Evolutionary conservation across 2,113 vertebrate genomes (phyloP).

Genomic region (Erythrocebus patas): DNA sequence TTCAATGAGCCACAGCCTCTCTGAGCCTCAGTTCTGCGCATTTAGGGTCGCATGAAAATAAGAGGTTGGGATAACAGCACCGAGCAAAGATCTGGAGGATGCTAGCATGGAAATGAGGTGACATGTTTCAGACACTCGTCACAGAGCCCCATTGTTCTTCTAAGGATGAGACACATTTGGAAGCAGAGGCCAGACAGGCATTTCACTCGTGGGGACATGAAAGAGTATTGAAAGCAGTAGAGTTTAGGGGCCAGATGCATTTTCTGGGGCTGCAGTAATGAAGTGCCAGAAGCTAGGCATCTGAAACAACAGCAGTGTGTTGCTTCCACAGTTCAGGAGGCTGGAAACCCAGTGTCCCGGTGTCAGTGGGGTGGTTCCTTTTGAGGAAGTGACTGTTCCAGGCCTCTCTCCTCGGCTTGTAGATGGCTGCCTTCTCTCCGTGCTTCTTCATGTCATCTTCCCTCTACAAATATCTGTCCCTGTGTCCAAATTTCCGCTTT

Average conservation of each 20-base stretch:
- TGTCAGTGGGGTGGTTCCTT: too few relatives aligned
- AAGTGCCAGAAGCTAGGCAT: not conserved
- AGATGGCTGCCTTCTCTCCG: not conserved
- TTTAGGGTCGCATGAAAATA: not conserved
- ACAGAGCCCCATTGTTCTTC: not conserved
- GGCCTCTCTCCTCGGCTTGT: not conserved
- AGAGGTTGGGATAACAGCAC: not conserved
- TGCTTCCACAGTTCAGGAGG: not conserved
- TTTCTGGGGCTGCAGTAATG: not conserved
- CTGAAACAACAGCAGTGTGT: not conserved
- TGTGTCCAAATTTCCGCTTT: not conserved
- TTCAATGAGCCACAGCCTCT: not conserved
- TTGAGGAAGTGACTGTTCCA: not conserved
- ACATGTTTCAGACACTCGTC: accelerated
- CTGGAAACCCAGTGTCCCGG: not conserved
- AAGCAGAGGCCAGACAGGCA: not conserved
- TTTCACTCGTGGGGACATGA: not conserved
- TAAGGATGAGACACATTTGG: not conserved
- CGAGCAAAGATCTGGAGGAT: accelerated
- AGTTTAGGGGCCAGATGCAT: not conserved
- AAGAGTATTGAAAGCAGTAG: not conserved
- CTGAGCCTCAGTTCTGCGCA: not conserved
- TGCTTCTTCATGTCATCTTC: not conserved
- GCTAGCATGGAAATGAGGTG: not conserved
- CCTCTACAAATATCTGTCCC: not conserved